A percentile compares a stretch with the other conserved stretches of the same genome.
Evolutionary conservation across 1,140 invertebrate genomes (phyloP).

Genomic region (Neodiprion virginianus): DNA sequence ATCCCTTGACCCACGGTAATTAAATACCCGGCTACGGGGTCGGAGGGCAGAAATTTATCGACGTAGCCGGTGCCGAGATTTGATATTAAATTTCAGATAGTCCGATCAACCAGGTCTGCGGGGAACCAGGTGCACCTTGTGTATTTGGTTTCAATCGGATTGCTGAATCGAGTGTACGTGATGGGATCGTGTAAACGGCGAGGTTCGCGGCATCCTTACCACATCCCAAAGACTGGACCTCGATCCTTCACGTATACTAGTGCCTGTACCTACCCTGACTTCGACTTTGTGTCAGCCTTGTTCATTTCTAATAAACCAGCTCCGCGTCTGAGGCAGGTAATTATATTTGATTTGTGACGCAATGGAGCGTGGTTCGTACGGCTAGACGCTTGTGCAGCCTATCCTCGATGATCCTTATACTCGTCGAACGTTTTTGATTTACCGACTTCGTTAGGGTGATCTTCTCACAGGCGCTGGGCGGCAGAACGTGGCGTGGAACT

Average conservation of each 20-base stretch:
- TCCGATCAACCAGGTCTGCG: conserved; percentile 17
- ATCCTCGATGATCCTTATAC: background rate
- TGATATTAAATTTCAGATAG: conserved; percentile 46
- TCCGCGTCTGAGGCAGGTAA: background rate
- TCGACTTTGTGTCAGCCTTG: background rate
- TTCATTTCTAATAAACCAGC: conserved; percentile 3
- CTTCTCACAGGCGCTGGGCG: background rate
- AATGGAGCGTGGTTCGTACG: background rate
- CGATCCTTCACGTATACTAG: no score
- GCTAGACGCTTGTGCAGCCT: background rate
- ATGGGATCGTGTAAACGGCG: no score
- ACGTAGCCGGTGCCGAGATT: conserved; percentile 33
- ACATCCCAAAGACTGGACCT: no score
- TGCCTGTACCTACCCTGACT: no score
- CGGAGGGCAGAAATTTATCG: conserved; percentile 38
- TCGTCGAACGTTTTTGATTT: background rate
- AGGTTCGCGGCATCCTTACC: background rate
- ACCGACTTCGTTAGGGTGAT: background rate
- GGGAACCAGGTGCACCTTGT: background rate
- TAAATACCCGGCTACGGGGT: conserved; percentile 30
- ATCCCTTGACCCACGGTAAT: conserved; percentile 39
- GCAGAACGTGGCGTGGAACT: background rate
- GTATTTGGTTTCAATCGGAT: conserved; percentile 8
- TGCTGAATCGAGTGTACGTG: conserved; percentile 6
- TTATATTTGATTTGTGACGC: conserved; percentile 3